Evolutionary conservation across 2,113 vertebrate genomes (phyloP).

Genomic region (Trogon surrucura): DNA sequence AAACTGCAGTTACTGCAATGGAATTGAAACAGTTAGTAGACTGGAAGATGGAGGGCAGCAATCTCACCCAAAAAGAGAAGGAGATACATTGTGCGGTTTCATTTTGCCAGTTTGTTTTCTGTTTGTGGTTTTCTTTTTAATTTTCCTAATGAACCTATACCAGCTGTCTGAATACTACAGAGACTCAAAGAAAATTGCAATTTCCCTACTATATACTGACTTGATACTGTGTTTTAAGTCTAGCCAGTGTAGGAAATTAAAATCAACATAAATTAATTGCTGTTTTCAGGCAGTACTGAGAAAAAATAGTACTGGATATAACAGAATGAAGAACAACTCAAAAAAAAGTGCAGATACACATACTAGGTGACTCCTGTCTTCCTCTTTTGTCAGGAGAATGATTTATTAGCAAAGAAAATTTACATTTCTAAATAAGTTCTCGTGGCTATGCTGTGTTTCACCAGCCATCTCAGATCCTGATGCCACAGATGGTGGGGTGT

Average conservation of each 20-base stretch:
- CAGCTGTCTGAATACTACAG: constrained; percentile 15
- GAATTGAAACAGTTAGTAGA: constrained; percentile 3
- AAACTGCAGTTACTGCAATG: neutral
- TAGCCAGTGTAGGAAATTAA: constrained; percentile 12
- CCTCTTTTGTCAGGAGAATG: neutral
- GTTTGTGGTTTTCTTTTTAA: neutral
- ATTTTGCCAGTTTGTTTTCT: neutral
- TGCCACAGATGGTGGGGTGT: neutral
- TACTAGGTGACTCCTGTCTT: neutral
- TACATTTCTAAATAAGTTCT: neutral
- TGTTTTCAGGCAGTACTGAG: constrained; percentile 9
- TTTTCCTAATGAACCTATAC: constrained; percentile 40
- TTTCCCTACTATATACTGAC: neutral
- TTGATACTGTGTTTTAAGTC: constrained; percentile 34
- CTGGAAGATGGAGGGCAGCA: neutral
- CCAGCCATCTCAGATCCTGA: neutral
- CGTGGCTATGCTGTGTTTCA: neutral
- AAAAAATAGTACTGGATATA: neutral
- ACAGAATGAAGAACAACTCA: neutral
- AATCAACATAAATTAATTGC: constrained; percentile 52
- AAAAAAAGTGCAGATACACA: neutral
- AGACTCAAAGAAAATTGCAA: constrained; percentile 26
- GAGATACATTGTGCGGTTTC: neutral
- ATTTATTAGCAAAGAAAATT: constrained; percentile 12
- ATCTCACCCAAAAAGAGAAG: neutral